phyloP scores from a whole-genome alignment of 92 coral and sea anemone genomes.

The Paramuricea clavata region DNA sequence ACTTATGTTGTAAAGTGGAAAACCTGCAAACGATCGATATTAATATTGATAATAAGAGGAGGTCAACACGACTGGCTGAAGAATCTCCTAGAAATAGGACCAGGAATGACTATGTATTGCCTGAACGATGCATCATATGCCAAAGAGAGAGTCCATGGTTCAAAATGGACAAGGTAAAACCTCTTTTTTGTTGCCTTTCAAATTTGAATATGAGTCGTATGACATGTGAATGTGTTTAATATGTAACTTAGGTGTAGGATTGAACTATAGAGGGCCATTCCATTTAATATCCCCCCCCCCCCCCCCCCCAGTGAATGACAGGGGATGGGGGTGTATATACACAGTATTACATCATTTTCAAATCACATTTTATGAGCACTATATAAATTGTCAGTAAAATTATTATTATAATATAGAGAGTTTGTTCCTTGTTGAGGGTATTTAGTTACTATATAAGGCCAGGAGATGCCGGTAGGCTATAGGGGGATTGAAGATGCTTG shows the following conservation, averaged over 20 bases:
- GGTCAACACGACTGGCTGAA: constrained; percentile 20
- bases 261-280: constrained; percentile 21
- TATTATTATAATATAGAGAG: neutral
- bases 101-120: constrained; percentile 34
- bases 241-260: neutral
- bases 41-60: constrained; percentile 19
- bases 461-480: neutral
- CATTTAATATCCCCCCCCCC: constrained; percentile 27
- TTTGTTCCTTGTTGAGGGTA: neutral
- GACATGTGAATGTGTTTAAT: neutral
- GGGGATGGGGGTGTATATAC: neutral
- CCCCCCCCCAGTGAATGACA: neutral
- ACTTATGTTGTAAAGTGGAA: constrained; percentile 37
- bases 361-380: neutral
- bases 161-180: constrained; percentile 34
- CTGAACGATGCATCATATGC: constrained; percentile 48
- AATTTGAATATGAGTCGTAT: neutral
- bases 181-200: neutral
- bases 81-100: constrained; percentile 19
- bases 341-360: neutral
- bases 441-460: neutral
- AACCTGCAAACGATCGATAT: neutral
- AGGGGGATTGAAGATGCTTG: neutral
- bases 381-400: neutral
- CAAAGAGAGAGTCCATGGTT: constrained; percentile 41